Base-by-base conservation (phyloP, 2,888 invertebrate genomes). In the Megaustenia siamemsis region DNA sequence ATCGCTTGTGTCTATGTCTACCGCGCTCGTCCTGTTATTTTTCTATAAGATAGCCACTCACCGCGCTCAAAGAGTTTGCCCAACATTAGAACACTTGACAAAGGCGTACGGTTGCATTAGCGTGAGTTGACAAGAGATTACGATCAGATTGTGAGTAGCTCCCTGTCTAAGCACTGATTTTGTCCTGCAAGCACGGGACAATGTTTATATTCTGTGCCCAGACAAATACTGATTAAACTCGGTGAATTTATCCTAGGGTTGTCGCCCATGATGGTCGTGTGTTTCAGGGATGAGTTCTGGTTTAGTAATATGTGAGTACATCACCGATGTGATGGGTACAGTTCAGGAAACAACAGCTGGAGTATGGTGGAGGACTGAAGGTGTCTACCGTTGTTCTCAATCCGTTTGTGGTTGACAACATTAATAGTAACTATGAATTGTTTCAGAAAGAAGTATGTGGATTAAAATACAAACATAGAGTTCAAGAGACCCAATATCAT, bases 101-200 rank as follows among this genome's bases (percentile, higher is more conserved):
- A 60, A 60, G 60, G 60, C 60, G 60, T 60, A 60, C n/a, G 60
- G 60, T 28, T 60, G 60, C 60, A 60, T 60, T 60, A 60, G 60
- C 28, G 60, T 60, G 60, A 60, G 60, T 60, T 60, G 28, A 60
- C 60, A 60, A 60, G 60, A 60, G 60, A 60, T 60, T 60, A 60
- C 24, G 5, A 8, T n/a, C n/a, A n/a, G 60, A 60, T 60, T 60
- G 60, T 60, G 60, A 60, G 60, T 60, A 24, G n/a, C 21, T n/a
- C 6, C n/a, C 6, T 28, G 8, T n/a, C 28, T 60, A 60, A 60
- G 60, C 60, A 28, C 28, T 60, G 60, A 28, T 60, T 60, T 28
- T n/a, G 60, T n/a, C 28, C 5, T n/a, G 10, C 28, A 60, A 10
- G 60, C 60, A 60, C 60, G 60, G 28, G 28, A n/a, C 3, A 5